These are phyloP conservation scores for Drosophila tropicalis DNA, from an alignment of 1,140 invertebrate species.

Conservation along the genomic window DNA sequence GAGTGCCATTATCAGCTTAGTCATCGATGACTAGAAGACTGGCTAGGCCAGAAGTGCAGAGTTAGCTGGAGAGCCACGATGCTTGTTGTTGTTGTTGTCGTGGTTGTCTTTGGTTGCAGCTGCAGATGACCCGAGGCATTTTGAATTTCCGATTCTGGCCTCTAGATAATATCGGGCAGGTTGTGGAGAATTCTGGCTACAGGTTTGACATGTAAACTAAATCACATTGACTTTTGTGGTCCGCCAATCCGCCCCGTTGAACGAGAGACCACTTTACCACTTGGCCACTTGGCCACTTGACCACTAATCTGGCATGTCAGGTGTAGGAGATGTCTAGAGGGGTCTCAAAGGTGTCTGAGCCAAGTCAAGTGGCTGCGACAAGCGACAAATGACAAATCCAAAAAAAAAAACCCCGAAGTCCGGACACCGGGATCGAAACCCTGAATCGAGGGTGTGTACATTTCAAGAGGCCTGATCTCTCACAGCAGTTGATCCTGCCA, in stretches of 20 bases:
- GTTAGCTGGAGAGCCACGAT: too few relatives aligned
- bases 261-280: background rate
- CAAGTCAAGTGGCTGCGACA: constrained; percentile 48
- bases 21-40: constrained; percentile 17
- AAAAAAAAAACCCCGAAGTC: background rate
- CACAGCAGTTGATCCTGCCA: constrained; percentile 39
- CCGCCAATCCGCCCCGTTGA: background rate
- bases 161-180: constrained; percentile 4
- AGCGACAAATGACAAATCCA: constrained; percentile 27
- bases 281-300: constrained; percentile 1
- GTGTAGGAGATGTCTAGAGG: constrained; percentile 1
- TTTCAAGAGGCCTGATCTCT: constrained; percentile 39
- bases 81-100: background rate
- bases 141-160: constrained; percentile 15
- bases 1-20: constrained; percentile 36
- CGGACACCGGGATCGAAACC: background rate
- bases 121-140: constrained; percentile 69
- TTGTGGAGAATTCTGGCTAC: constrained; percentile 7
- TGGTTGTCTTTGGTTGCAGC: constrained; percentile 38
- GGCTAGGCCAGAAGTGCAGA: constrained; percentile 19
- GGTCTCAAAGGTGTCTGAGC: constrained; percentile 14
- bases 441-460: constrained; percentile 47
- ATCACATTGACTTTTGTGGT: constrained; percentile 44
- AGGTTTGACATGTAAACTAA: constrained; percentile 54
- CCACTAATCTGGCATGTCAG: constrained; percentile 22